These are phyloP conservation scores for Drosophila pseudotakahashii DNA, from an alignment of 2,888 invertebrate species.

Conservation along the genomic window DNA sequence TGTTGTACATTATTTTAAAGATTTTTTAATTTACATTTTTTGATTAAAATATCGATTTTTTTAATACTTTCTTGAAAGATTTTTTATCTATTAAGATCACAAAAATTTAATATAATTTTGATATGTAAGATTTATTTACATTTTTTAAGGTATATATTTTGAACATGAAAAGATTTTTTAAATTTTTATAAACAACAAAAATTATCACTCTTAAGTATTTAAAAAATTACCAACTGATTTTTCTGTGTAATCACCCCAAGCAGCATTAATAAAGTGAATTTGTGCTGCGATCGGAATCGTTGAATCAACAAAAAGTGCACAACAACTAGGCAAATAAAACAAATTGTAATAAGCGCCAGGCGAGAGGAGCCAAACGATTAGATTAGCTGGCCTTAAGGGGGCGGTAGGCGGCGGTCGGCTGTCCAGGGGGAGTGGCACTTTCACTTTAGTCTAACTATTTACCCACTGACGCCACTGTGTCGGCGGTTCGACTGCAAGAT, in stretches of 20 bases:
- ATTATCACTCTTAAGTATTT: neutral
- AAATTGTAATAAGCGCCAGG: slow-evolving; percentile 77
- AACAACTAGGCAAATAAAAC: slow-evolving; percentile 63
- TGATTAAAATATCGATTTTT: too few species aligned
- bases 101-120: too few species aligned
- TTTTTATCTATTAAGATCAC: too few species aligned
- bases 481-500: slow-evolving; percentile 78
- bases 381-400: slow-evolving; percentile 52
- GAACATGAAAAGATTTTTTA: too few species aligned
- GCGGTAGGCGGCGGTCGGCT: neutral
- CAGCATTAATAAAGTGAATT: slow-evolving; percentile 33
- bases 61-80: too few species aligned
- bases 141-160: too few species aligned
- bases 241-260: neutral
- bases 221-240: neutral
- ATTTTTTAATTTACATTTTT: too few species aligned
- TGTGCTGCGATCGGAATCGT: slow-evolving; percentile 47
- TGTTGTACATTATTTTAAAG: too few species aligned
- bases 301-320: slow-evolving; percentile 56
- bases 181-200: neutral
- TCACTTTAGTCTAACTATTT: slow-evolving; percentile 66
- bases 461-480: slow-evolving; percentile 82
- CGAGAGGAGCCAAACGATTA: slow-evolving; percentile 51
- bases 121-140: too few species aligned
- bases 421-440: slow-evolving; percentile 38